Base-by-base conservation (phyloP, 2,113 vertebrate species). In the Heptranchias perlo region DNA sequence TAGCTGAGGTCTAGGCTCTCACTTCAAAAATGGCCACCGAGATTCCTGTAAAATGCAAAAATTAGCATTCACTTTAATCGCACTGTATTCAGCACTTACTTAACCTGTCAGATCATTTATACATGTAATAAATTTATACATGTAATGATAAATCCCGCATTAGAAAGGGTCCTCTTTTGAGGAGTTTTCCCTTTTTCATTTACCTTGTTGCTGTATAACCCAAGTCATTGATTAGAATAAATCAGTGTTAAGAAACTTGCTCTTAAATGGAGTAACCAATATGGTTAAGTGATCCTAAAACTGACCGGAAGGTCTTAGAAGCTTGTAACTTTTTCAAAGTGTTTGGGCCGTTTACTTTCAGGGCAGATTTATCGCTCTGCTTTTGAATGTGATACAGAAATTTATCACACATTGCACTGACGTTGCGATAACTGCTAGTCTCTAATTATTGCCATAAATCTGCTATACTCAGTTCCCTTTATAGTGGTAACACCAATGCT, bases 381-480 rank as follows among this genome's bases (percentile, higher is more conserved):
- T 95, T 64, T 95, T 69, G 93, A 31, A 95, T 69, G 64, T 49
- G 93, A 69, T 25, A 28, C 39, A 5, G 62, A 65, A 39, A 95
- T 95, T 49, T 49, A 95, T 95, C 93, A 89, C 86, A 28, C 8
- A 39, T 62, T 65, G 10, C 25, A 23, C 62, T 95, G 64, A 69
- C 93, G 49, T 67, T 67, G 93, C 49, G 64, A 31, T 95, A 95
- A 67, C 93, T 95, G 64, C 93, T 95, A 69, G 67, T 65, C 64
- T 69, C 93, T 95, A 95, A 69, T 95, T 95, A 95, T 69, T 95
- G 39, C 25, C 93, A 95, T 95, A 67, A 95, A 95, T 95, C 93
- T 95, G 62, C 62, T 31, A 3, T 3, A 49, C 93, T 47, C 93
- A 0, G 39, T 39, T 67, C 61, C 61, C 25, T 39, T 44, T 65